phyloP scores from a whole-genome alignment of 2,113 vertebrate genomes.

The Rhinoptilus africanus region DNA sequence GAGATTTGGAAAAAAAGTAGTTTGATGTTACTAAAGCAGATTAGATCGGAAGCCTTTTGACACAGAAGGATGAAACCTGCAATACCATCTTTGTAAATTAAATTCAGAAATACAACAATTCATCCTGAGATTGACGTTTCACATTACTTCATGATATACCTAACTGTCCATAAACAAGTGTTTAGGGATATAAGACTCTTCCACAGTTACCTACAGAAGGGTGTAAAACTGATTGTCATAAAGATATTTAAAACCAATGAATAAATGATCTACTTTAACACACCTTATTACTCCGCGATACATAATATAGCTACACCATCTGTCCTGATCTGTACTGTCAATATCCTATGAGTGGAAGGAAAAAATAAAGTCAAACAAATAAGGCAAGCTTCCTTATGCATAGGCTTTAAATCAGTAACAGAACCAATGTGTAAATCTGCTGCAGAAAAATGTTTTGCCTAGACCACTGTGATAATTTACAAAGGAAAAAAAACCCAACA shows the following conservation, averaged over 20 bases:
- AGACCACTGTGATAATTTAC: neutral
- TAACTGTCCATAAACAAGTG: neutral
- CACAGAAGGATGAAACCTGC: neutral
- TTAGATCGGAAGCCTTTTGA: neutral
- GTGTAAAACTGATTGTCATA: neutral
- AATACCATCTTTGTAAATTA: neutral
- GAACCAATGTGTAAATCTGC: neutral
- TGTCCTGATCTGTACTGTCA: conserved; percentile 70
- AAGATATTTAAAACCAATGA: neutral
- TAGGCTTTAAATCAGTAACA: neutral
- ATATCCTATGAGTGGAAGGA: conserved; percentile 62
- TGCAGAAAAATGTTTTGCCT: neutral
- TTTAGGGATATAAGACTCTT: neutral
- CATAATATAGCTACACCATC: conserved; percentile 81
- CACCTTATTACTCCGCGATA: conserved; percentile 78
- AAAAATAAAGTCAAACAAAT: neutral
- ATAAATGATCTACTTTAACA: neutral
- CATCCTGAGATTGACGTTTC: neutral
- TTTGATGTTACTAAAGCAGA: neutral
- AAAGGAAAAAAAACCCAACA: neutral
- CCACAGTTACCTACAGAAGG: neutral
- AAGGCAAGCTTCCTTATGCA: neutral
- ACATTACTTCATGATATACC: neutral
- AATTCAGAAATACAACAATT: neutral
- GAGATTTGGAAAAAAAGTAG: neutral